Evolutionary conservation across 2,888 invertebrate species (phyloP).

Genomic region (Clivina fossor): DNA sequence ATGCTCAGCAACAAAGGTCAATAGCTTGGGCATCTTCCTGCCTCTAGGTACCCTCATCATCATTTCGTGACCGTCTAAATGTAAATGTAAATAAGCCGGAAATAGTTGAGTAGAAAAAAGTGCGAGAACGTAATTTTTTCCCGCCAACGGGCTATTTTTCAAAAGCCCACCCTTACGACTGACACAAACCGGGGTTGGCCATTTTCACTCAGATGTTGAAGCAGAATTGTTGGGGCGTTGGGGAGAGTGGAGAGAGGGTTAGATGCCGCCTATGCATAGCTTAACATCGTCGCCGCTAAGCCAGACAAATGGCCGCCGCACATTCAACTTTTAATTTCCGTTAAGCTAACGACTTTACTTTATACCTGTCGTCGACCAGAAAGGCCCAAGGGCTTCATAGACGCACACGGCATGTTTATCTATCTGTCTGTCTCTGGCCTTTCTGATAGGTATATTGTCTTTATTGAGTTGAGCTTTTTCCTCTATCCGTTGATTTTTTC

Average conservation of each 20-base stretch:
- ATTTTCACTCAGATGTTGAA: too few relatives aligned
- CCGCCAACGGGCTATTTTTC: constrained; percentile 19
- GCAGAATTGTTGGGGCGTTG: too few relatives aligned
- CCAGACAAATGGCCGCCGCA: constrained; percentile 45
- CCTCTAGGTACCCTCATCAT: too few relatives aligned
- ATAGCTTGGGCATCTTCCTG: too few relatives aligned
- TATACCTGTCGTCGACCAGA: constrained; percentile 43
- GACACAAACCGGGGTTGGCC: neutral
- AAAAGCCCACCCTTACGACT: constrained; percentile 17
- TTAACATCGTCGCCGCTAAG: constrained; percentile 37
- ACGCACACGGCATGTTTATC: neutral
- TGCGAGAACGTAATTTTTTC: constrained; percentile 7
- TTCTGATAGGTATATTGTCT: too few relatives aligned
- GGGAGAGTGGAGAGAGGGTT: neutral
- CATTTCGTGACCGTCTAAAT: too few relatives aligned
- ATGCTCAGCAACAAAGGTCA: too few relatives aligned
- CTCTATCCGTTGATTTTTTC: too few relatives aligned
- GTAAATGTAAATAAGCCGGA: constrained; percentile 20
- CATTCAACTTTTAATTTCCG: constrained; percentile 49
- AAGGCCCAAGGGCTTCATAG: neutral
- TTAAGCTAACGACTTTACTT: constrained; percentile 47
- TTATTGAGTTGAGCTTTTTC: too few relatives aligned
- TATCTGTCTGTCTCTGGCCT: neutral
- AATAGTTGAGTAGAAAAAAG: constrained; percentile 12
- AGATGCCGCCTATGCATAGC: constrained; percentile 18